Conservation (phyloP, 1,140 invertebrate species). For the Daktulosphaira vitifoliae region DNA sequence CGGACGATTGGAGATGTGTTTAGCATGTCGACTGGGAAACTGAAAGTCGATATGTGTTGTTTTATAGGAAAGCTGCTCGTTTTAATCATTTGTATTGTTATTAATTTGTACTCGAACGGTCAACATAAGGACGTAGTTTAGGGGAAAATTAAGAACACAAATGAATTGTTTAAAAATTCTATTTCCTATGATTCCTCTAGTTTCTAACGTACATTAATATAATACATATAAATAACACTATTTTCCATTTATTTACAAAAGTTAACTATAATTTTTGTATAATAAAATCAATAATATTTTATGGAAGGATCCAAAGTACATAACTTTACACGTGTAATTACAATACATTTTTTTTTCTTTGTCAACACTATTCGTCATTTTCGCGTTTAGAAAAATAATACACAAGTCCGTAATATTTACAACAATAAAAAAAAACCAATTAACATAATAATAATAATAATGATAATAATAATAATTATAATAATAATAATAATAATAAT, state of each 20-base stretch:
- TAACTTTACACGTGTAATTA: conserved; percentile 26
- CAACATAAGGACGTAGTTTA: too few relatives aligned
- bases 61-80: too few relatives aligned
- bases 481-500: conserved; percentile 21
- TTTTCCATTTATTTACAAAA: conserved; percentile 29
- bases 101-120: too few relatives aligned
- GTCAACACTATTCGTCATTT: conserved; percentile 6
- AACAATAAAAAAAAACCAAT: conserved; percentile 11
- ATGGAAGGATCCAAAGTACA: conserved; percentile 33
- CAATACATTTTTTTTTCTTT: conserved; percentile 26
- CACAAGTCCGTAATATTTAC: conserved; percentile 30
- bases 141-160: too few relatives aligned
- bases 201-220: conserved; percentile 14
- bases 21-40: too few relatives aligned
- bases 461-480: conserved; percentile 26
- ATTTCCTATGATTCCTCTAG: conserved; percentile 24
- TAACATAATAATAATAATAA: conserved; percentile 29
- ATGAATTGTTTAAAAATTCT: conserved; percentile 25
- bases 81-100: too few relatives aligned
- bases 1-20: too few relatives aligned
- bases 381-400: conserved; percentile 8
- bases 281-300: not conserved
- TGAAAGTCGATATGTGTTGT: too few relatives aligned
- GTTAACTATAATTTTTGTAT: conserved; percentile 10
- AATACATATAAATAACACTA: conserved; percentile 29